These are phyloP conservation scores for Aramus guarauna DNA, from an alignment of 2,113 vertebrate species.

Conservation along the genomic window DNA sequence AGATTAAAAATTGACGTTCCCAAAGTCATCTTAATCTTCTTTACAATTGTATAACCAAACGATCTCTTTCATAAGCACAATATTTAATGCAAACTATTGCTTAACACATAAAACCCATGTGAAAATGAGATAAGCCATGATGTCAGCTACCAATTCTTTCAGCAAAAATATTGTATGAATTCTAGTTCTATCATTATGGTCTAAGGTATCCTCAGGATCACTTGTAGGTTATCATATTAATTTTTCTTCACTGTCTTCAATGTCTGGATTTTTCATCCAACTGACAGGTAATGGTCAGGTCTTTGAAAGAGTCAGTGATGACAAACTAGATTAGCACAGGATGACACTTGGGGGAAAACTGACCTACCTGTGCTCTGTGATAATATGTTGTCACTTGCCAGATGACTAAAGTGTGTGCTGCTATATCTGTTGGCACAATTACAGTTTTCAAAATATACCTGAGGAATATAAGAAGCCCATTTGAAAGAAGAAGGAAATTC, in stretches of 20 bases:
- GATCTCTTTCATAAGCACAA: neutral
- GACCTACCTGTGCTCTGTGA: neutral
- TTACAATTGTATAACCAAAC: neutral
- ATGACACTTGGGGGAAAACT: rapidly evolving
- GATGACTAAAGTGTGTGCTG: neutral
- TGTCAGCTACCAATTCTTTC: neutral
- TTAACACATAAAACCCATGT: neutral
- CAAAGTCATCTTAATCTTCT: neutral
- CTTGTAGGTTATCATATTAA: neutral
- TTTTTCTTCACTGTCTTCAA: neutral
- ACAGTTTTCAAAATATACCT: neutral
- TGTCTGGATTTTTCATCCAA: neutral
- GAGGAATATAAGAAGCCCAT: neutral
- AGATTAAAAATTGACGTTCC: neutral
- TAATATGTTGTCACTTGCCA: neutral
- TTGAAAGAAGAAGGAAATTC: neutral
- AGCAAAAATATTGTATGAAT: neutral
- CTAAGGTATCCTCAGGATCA: neutral
- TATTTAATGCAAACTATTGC: neutral
- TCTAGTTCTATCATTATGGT: neutral
- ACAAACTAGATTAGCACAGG: neutral
- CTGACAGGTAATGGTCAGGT: neutral
- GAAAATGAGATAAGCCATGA: neutral
- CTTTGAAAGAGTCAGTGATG: neutral
- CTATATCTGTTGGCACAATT: rapidly evolving